phyloP scores from a whole-genome alignment of 2,113 vertebrate species.

The Grammomys dolichurus region DNA sequence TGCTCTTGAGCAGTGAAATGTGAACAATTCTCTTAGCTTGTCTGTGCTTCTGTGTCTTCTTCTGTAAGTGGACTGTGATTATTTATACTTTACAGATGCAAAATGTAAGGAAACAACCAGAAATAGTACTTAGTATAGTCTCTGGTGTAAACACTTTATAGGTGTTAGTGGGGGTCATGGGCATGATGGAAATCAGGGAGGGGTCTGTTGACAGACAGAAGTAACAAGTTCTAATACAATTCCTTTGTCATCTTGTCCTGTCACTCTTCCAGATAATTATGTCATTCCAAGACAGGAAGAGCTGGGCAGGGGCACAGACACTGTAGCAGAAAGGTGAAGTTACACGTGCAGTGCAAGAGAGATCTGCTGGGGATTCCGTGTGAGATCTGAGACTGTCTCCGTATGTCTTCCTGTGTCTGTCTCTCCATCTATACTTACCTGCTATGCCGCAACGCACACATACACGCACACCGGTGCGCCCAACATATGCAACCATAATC shows the following conservation, averaged over 20 bases:
- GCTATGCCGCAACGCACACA: background rate
- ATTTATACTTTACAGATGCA: background rate
- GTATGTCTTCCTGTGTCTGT: background rate
- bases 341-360: background rate
- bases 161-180: background rate
- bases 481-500: background rate
- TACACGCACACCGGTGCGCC: background rate
- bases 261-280: background rate
- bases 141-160: background rate
- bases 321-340: background rate
- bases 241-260: background rate
- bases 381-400: background rate
- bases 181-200: background rate
- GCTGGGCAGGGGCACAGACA: background rate
- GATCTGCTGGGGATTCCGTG: background rate
- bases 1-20: background rate
- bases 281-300: background rate
- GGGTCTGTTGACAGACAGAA: background rate
- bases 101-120: background rate
- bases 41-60: background rate
- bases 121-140: no score
- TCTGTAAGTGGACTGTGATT: background rate
- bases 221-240: background rate
- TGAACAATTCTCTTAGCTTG: background rate
- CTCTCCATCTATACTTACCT: background rate